A percentile compares a stretch with the other conserved stretches of the same genome.
phyloP scores from a whole-genome alignment of 1,140 invertebrate genomes.

The Epicauta chinensis region DNA sequence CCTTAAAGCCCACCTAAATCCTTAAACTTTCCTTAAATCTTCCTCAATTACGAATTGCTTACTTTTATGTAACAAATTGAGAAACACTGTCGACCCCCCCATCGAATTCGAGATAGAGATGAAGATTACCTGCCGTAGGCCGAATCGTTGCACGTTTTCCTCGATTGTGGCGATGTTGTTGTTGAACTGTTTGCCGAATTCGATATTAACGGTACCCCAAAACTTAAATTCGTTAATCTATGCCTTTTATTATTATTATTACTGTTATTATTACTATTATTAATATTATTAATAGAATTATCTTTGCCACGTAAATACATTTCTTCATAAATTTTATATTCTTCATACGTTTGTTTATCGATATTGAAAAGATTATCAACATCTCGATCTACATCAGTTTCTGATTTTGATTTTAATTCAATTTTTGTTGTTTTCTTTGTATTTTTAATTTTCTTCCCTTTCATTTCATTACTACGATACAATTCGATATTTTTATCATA shows the following conservation, averaged over 20 bases:
- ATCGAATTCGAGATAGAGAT: no score
- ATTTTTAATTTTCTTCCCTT: not conserved
- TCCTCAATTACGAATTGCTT: no score
- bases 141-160: constrained; percentile 47
- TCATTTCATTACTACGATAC: not conserved
- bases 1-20: no score
- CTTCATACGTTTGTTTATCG: constrained; percentile 43
- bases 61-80: no score
- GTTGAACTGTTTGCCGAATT: not conserved
- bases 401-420: no score
- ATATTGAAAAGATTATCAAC: constrained; percentile 35
- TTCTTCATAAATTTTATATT: constrained; percentile 47
- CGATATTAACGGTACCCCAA: no score
- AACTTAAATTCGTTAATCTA: no score
- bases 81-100: no score
- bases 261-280: no score
- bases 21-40: no score
- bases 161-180: constrained; percentile 7
- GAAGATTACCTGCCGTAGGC: constrained; percentile 63
- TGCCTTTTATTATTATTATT: no score
- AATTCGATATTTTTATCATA: constrained; percentile 8
- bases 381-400: constrained; percentile 4
- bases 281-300: constrained; percentile 24
- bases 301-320: constrained; percentile 43
- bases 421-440: not conserved